phyloP scores from a whole-genome alignment of 2,113 vertebrate species.

The Promerops cafer region DNA sequence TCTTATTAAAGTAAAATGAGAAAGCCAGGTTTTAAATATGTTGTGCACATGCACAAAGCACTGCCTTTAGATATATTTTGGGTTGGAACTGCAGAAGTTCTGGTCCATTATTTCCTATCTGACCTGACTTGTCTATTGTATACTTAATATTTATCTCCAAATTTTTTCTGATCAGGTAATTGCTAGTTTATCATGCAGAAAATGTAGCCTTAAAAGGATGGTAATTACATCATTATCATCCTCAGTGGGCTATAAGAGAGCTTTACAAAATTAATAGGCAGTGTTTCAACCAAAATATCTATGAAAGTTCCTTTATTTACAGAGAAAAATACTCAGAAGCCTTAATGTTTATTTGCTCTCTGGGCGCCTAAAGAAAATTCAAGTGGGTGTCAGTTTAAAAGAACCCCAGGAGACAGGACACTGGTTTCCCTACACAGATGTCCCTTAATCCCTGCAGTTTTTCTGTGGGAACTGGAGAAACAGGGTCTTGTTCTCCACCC shows the following conservation, averaged over 20 bases:
- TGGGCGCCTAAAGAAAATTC: not conserved
- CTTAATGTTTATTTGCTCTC: not conserved
- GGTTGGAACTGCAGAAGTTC: conserved; percentile 35
- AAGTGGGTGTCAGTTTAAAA: not conserved
- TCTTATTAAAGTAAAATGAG: not conserved
- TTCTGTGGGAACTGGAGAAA: not conserved
- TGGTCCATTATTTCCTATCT: conserved; percentile 35
- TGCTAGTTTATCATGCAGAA: conserved; percentile 60
- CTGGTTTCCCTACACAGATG: not conserved
- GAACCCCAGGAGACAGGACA: not conserved
- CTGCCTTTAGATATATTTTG: not conserved
- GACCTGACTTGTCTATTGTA: conserved; percentile 44
- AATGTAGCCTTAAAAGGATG: conserved; percentile 55
- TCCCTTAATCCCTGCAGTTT: not conserved
- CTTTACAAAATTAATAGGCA: conserved; percentile 46
- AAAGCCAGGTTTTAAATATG: not conserved
- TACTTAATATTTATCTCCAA: conserved; percentile 50
- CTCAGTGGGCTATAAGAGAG: conserved; percentile 41
- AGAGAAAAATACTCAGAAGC: not conserved
- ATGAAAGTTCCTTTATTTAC: conserved; percentile 11
- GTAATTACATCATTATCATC: conserved; percentile 57
- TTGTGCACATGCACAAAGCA: not conserved
- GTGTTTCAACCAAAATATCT: not conserved
- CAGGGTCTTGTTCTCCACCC: not conserved
- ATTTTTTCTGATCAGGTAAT: conserved; percentile 64